phyloP scores from a whole-genome alignment of 2,113 vertebrate species.

The Tretioscincus oriximinensis region DNA sequence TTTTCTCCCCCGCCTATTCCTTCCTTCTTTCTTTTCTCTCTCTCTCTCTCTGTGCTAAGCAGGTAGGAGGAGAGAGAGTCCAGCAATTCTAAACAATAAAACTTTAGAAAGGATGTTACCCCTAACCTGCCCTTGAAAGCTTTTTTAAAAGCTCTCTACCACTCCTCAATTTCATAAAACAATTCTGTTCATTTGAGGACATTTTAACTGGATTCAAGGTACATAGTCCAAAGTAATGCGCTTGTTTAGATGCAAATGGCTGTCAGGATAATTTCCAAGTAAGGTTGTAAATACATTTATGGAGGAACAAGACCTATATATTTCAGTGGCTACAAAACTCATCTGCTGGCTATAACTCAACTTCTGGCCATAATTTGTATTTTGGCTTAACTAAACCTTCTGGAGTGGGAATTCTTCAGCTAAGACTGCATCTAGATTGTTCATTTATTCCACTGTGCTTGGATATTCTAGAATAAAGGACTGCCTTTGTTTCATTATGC shows the following conservation, averaged over 20 bases:
- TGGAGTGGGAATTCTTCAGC: background rate
- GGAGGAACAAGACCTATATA: background rate
- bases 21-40: background rate
- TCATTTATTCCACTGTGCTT: no score
- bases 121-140: background rate
- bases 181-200: background rate
- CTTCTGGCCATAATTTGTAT: no score
- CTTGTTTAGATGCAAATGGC: background rate
- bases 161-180: conserved; percentile 37
- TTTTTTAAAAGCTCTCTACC: conserved; percentile 31
- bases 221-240: background rate
- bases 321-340: background rate
- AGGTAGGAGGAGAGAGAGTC: background rate
- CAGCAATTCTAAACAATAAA: conserved; percentile 30
- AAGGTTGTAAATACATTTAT: background rate
- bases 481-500: no score
- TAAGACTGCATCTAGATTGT: background rate
- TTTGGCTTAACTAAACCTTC: no score
- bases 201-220: conserved; percentile 47
- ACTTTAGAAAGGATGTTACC: conserved; percentile 20
- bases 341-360: background rate
- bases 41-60: background rate
- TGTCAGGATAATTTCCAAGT: background rate
- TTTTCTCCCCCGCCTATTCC: background rate
- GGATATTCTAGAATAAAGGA: no score